These are phyloP conservation scores for Smittia sp. DNA, from an alignment of 2,888 invertebrate species.

Conservation along the genomic window DNA sequence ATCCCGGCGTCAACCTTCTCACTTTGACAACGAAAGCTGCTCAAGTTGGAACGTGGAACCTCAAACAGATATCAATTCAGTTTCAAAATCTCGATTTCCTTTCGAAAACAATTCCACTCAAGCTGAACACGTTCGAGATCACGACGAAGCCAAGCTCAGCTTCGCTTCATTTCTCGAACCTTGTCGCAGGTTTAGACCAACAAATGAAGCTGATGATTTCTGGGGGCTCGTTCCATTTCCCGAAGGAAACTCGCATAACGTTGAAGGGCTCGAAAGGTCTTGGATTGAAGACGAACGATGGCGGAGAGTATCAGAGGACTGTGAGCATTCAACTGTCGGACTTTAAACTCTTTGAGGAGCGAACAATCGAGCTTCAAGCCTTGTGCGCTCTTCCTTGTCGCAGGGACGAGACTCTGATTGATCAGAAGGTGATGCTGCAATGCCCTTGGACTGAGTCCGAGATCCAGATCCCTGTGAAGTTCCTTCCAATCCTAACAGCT, in stretches of 20 bases:
- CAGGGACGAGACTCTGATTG: conserved; percentile 66
- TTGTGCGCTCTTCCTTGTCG: conserved; percentile 73
- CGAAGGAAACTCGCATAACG: conserved; percentile 58
- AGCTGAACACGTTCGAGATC: conserved; percentile 52
- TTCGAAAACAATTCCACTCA: conserved; percentile 59
- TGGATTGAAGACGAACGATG: conserved; percentile 44
- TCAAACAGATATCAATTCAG: conserved; percentile 59
- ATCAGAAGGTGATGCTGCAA: conserved; percentile 73
- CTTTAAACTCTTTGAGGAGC: conserved; percentile 65
- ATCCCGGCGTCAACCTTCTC: conserved; percentile 66
- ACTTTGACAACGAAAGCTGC: conserved; percentile 61
- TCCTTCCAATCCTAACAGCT: conserved; percentile 78
- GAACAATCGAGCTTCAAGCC: conserved; percentile 62
- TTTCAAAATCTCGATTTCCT: conserved; percentile 68
- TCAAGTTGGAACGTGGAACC: conserved; percentile 66
- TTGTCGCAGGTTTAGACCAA: conserved; percentile 80
- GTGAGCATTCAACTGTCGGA: conserved; percentile 59
- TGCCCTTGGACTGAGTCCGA: conserved; percentile 78
- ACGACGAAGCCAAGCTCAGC: conserved; percentile 56
- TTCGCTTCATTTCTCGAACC: conserved; percentile 62
- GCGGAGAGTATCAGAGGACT: conserved; percentile 53
- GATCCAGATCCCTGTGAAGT: conserved; percentile 71
- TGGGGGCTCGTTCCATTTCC: conserved; percentile 74
- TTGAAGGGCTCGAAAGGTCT: conserved; percentile 51
- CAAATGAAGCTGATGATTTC: conserved; percentile 70